These are phyloP conservation scores for Himalopsyche japonica DNA, from an alignment of 2,888 invertebrate species.

Conservation along the genomic window DNA sequence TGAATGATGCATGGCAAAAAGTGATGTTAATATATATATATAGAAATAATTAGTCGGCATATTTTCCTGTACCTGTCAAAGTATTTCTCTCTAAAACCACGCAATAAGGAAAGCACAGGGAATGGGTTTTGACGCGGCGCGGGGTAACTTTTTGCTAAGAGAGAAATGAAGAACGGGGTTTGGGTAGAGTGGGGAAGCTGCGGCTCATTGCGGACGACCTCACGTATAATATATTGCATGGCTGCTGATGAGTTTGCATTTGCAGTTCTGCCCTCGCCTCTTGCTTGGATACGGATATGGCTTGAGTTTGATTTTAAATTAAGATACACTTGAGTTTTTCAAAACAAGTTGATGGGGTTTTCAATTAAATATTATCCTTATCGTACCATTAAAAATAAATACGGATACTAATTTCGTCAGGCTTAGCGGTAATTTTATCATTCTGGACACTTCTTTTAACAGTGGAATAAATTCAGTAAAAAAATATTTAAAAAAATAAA, in stretches of 20 bases:
- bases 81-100: conserved; percentile 5
- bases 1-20: too few relatives aligned
- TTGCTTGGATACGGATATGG: not conserved
- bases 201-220: conserved; percentile 45
- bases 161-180: not conserved
- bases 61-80: not conserved
- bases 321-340: too few relatives aligned
- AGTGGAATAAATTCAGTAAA: too few relatives aligned
- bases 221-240: conserved; percentile 46
- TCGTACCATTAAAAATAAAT: too few relatives aligned
- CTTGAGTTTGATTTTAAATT: not conserved
- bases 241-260: conserved; percentile 45
- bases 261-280: conserved; percentile 14
- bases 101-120: conserved; percentile 7
- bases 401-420: too few relatives aligned
- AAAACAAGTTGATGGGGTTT: too few relatives aligned
- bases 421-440: too few relatives aligned
- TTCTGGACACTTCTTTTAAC: too few relatives aligned
- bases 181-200: conserved; percentile 22
- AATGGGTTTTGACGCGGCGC: not conserved
- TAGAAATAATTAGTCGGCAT: not conserved
- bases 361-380: too few relatives aligned
- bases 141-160: conserved; percentile 35
- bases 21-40: not conserved
- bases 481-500: too few relatives aligned